Percentiles rank a stretch among this genome's conserved stretches.
Conservation (phyloP, 2,888 invertebrate species). For the Allacma fusca region DNA sequence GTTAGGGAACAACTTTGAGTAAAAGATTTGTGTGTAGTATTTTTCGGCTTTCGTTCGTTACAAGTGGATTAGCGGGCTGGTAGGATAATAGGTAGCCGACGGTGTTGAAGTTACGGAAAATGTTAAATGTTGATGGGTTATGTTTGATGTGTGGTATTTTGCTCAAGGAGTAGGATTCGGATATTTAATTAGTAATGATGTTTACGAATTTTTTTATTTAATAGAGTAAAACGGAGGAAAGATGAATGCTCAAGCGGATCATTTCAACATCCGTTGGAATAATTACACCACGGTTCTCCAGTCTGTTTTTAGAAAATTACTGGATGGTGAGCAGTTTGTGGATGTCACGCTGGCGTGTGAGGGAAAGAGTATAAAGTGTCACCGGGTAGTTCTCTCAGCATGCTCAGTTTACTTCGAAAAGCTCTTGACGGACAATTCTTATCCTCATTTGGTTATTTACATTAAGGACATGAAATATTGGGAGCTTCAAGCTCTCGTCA, state of each 20-base stretch:
- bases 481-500: conserved; percentile 85
- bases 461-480: conserved; percentile 84
- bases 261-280: conserved; percentile 75
- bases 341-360: conserved; percentile 90
- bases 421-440: conserved; percentile 75
- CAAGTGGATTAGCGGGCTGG: no score
- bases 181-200: neutral
- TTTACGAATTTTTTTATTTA: neutral
- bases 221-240: neutral
- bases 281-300: conserved; percentile 82
- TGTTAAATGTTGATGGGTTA: no score
- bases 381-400: conserved; percentile 76
- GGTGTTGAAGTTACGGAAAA: no score
- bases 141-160: no score
- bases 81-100: no score
- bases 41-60: no score
- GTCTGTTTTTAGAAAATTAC: conserved; percentile 77
- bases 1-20: no score
- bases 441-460: conserved; percentile 81
- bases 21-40: no score
- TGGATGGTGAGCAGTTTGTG: conserved; percentile 82
- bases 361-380: conserved; percentile 83
- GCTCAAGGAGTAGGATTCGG: no score
- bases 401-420: conserved; percentile 86
- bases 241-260: conserved; percentile 48